These are phyloP conservation scores for Corythornis vintsioides DNA, from an alignment of 2,113 vertebrate species.

Conservation along the genomic window DNA sequence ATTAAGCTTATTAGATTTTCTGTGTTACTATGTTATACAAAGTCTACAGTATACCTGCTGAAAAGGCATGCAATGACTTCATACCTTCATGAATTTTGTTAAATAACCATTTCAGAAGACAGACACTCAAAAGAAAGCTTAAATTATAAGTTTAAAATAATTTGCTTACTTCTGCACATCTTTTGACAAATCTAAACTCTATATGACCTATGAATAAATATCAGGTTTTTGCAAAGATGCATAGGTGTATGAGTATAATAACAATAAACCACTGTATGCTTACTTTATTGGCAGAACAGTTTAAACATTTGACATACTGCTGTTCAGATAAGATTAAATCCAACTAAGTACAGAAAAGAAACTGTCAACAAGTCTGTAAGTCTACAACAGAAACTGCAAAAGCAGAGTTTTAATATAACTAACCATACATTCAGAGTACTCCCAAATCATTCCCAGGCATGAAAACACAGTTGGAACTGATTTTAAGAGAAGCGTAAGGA, in stretches of 20 bases:
- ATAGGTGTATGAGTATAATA: not conserved
- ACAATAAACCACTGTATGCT: not conserved
- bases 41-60: not conserved
- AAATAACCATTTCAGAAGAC: not conserved
- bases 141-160: not conserved
- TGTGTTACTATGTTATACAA: not conserved
- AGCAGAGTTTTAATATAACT: not conserved
- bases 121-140: not conserved
- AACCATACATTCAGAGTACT: conserved; percentile 15
- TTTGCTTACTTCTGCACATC: not conserved
- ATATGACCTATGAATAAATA: not conserved
- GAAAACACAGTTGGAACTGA: conserved; percentile 49
- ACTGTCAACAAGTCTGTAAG: conserved; percentile 27
- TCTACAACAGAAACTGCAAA: not conserved
- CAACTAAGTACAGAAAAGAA: conserved; percentile 21
- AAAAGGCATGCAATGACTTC: not conserved
- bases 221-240: not conserved
- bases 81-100: not conserved
- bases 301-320: conserved; percentile 21
- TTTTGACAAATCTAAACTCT: conserved; percentile 7
- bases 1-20: no score
- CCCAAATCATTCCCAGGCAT: conserved; percentile 45
- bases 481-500: conserved; percentile 31
- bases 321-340: conserved; percentile 37
- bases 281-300: conserved; percentile 8